Conservation (phyloP, 2,113 vertebrate species). For the Galemys pyrenaicus region DNA sequence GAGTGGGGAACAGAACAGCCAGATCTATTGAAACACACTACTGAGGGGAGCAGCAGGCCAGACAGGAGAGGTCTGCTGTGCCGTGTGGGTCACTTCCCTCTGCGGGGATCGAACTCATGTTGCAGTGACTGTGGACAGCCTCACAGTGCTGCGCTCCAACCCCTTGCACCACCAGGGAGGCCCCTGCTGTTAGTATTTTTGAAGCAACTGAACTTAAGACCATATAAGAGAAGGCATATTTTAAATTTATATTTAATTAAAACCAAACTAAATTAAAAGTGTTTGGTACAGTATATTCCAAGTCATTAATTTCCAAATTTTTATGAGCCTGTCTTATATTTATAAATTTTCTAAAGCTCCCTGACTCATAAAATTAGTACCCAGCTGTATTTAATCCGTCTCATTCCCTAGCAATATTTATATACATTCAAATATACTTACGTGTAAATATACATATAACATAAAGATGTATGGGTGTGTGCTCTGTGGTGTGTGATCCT, state of each 20-base stretch:
- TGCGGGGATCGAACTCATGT: too few species aligned
- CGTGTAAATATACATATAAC: too few species aligned
- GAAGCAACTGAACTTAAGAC: not conserved
- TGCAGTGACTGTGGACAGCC: too few species aligned
- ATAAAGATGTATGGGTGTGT: not conserved
- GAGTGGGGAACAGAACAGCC: too few species aligned
- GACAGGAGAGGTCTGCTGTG: too few species aligned
- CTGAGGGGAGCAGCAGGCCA: too few species aligned
- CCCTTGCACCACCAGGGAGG: too few species aligned
- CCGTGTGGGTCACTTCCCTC: too few species aligned
- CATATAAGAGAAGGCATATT: not conserved
- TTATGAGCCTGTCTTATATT: not conserved
- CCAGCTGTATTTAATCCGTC: not conserved
- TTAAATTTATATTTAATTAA: conserved; percentile 18
- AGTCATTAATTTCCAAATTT: not conserved
- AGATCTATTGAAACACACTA: too few species aligned
- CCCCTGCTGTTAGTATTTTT: conserved; percentile 13
- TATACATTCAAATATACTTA: too few species aligned
- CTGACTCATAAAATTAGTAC: not conserved
- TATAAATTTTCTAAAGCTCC: not conserved
- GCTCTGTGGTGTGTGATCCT: not conserved
- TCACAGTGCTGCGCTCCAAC: too few species aligned
- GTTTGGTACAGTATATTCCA: not conserved
- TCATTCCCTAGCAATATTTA: not conserved
- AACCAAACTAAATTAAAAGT: not conserved